Evolutionary conservation across 2,113 vertebrate species (phyloP).

Genomic region (Thunnus thynnus): DNA sequence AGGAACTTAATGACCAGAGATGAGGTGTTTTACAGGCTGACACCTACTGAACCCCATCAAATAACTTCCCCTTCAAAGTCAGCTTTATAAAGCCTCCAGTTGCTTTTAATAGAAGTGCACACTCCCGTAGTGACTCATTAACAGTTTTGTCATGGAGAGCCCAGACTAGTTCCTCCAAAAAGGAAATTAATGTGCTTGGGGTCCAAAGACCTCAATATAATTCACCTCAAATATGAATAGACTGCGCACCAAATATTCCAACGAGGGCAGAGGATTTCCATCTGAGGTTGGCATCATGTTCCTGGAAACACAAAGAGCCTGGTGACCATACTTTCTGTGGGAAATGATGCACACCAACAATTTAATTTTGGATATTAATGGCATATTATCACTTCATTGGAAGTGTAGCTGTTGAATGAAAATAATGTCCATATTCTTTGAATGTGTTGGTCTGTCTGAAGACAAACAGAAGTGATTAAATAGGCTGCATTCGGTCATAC

Average conservation of each 20-base stretch:
- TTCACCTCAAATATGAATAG: slow-evolving; percentile 2
- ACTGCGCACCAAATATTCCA: background rate
- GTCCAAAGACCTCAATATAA: slow-evolving; percentile 25
- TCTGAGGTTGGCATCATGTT: slow-evolving; percentile 8
- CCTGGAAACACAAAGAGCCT: slow-evolving; percentile 20
- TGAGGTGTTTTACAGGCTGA: background rate
- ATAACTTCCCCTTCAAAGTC: no score
- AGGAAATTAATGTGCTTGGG: slow-evolving; percentile 10
- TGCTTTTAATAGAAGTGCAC: background rate
- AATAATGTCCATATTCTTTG: background rate
- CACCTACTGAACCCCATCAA: no score
- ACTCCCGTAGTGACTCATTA: background rate
- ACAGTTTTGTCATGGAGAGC: background rate
- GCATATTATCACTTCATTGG: background rate
- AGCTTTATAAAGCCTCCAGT: no score
- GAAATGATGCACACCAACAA: slow-evolving; percentile 44
- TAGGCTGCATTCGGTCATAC: background rate
- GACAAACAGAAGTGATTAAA: background rate
- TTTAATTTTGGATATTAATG: slow-evolving; percentile 38
- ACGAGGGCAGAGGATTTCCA: background rate
- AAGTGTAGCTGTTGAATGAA: background rate
- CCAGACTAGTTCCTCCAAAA: background rate
- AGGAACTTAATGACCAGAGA: background rate
- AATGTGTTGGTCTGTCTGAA: background rate
- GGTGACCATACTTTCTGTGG: slow-evolving; percentile 27